Conservation (phyloP, 2,113 vertebrate species). For the Cochlearius cochlearius region DNA sequence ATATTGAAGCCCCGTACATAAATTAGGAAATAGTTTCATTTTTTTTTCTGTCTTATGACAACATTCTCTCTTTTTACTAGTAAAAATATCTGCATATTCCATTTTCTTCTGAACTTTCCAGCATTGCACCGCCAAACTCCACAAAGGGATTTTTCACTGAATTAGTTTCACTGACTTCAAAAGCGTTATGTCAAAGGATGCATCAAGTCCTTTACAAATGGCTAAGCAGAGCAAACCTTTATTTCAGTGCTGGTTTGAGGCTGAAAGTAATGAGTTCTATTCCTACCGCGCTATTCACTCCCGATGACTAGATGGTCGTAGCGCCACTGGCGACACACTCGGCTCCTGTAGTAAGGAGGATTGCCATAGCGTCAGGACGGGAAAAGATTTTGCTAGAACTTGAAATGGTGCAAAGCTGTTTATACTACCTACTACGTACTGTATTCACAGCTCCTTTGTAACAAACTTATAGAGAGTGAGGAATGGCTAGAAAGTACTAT, state of each 20-base stretch:
- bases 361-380: background rate
- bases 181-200: background rate
- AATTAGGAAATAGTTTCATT: background rate
- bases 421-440: accelerated
- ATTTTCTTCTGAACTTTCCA: background rate
- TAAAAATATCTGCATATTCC: conserved; percentile 18
- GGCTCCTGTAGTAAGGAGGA: background rate
- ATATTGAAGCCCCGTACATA: background rate
- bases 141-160: conserved; percentile 17
- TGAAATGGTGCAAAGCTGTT: background rate
- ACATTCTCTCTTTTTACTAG: background rate
- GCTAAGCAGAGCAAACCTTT: background rate
- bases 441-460: background rate
- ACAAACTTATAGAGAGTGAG: background rate
- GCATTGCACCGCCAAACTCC: background rate
- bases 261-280: background rate
- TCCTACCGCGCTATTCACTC: background rate
- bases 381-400: background rate
- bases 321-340: background rate
- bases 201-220: background rate
- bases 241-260: background rate
- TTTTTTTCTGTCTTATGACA: background rate
- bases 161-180: conserved; percentile 13
- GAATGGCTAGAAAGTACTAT: background rate
- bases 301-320: background rate